Evolutionary conservation across 2,888 invertebrate species (phyloP).

Genomic region (Panzeria rudis): DNA sequence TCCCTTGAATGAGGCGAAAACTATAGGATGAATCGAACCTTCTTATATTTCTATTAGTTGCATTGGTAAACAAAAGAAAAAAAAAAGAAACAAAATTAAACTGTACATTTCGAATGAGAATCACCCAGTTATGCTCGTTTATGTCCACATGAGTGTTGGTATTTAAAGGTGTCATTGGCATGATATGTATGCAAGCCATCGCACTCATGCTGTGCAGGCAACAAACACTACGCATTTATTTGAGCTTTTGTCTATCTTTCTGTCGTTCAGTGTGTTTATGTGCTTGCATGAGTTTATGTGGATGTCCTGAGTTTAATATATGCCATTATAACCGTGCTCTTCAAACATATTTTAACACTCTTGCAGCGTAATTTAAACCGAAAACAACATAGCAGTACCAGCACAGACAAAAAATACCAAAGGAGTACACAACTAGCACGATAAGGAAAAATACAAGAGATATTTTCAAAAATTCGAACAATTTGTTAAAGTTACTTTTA

Average conservation of each 20-base stretch:
- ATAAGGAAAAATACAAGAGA: not conserved
- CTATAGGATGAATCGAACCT: no score
- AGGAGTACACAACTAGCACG: no score
- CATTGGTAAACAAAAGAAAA: no score
- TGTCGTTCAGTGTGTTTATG: not conserved
- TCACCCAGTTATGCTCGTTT: no score
- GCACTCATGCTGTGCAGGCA: slow-evolving; percentile 43
- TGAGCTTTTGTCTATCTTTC: not conserved
- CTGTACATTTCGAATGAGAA: no score
- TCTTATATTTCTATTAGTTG: no score
- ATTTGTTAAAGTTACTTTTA: not conserved
- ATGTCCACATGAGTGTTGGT: slow-evolving; percentile 18
- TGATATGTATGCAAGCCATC: slow-evolving; percentile 52
- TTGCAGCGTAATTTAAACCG: slow-evolving; percentile 49
- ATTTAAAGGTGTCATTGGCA: slow-evolving; percentile 68
- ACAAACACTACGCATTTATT: slow-evolving; percentile 14
- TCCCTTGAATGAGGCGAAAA: no score
- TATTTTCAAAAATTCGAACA: not conserved
- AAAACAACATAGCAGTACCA: slow-evolving; percentile 21
- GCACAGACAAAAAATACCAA: not conserved
- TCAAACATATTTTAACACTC: slow-evolving; percentile 51
- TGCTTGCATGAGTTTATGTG: not conserved
- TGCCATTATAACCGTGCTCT: slow-evolving; percentile 40
- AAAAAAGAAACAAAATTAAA: no score
- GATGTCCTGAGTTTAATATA: slow-evolving; percentile 23